phyloP scores from a whole-genome alignment of 1,140 invertebrate species.

The Drosophila quadrilineata region DNA sequence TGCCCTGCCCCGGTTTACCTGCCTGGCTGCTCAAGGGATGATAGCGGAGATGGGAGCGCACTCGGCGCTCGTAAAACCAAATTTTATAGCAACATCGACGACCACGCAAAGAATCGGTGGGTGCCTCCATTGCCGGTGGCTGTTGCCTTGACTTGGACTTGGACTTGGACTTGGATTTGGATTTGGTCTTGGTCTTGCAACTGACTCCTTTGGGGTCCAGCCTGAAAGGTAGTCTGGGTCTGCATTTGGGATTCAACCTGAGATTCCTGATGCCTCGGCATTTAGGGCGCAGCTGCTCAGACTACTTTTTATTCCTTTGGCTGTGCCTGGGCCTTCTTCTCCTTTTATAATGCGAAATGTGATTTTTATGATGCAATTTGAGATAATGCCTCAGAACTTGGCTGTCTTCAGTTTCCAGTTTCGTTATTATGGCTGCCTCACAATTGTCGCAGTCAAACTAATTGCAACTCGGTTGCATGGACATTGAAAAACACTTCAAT shows the following conservation, averaged over 20 bases:
- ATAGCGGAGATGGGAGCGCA: too few species aligned
- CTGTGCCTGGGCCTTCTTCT: too few species aligned
- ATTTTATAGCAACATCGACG: constrained; percentile 60
- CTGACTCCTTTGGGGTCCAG: too few species aligned
- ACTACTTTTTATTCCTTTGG: constrained; percentile 2
- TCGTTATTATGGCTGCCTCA: constrained; percentile 55
- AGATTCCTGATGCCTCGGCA: constrained; percentile 20
- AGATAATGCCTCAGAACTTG: constrained; percentile 66
- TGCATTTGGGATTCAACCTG: constrained; percentile 4
- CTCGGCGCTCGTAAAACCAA: constrained; percentile 64
- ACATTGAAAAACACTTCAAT: constrained; percentile 45
- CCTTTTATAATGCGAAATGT: constrained; percentile 77
- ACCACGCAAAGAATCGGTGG: constrained; percentile 13
- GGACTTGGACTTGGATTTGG: background rate
- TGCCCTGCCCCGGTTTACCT: constrained; percentile 47
- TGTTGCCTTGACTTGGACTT: background rate
- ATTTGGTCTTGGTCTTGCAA: too few species aligned
- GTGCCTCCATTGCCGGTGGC: constrained; percentile 18
- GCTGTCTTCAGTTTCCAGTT: constrained; percentile 31
- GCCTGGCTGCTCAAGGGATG: constrained; percentile 30
- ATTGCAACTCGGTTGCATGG: constrained; percentile 29
- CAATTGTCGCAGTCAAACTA: constrained; percentile 62
- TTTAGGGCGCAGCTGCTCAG: constrained; percentile 50
- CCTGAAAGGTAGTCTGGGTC: too few species aligned
- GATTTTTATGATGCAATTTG: constrained; percentile 75